Percentiles rank a stretch among this genome's conserved stretches.
These are phyloP conservation scores for Furnarius figulus DNA, from an alignment of 2,113 vertebrate genomes.

Conservation along the genomic window DNA sequence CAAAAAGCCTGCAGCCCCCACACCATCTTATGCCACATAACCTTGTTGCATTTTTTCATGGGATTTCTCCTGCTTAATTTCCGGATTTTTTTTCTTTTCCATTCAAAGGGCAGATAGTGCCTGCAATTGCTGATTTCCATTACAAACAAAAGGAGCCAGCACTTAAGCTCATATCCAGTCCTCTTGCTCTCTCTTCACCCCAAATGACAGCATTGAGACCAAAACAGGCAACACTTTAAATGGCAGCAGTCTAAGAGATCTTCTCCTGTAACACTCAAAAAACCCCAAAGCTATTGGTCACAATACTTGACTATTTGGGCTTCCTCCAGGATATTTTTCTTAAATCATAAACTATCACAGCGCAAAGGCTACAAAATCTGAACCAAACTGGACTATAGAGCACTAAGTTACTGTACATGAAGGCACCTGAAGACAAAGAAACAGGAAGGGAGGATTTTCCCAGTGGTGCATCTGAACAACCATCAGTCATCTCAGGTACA, in stretches of 20 bases:
- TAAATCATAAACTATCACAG: neutral
- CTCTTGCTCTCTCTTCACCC: neutral
- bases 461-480: neutral
- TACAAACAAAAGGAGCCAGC: neutral
- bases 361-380: neutral
- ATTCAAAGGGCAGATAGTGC: neutral
- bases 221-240: neutral
- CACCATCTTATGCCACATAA: neutral
- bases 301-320: neutral
- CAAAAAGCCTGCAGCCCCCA: neutral
- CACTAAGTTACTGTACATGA: neutral
- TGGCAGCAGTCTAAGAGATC: neutral
- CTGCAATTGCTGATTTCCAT: neutral
- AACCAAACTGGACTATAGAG: neutral
- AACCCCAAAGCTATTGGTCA: neutral
- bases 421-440: neutral
- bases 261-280: neutral
- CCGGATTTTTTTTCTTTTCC: neutral
- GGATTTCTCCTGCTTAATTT: neutral
- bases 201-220: neutral
- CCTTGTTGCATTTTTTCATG: neutral
- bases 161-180: neutral
- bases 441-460: neutral
- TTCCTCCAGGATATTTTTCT: neutral
- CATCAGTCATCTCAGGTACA: neutral